Evolutionary conservation across 1,140 invertebrate species (phyloP).

Genomic region (Calliopsis andreniformis): DNA sequence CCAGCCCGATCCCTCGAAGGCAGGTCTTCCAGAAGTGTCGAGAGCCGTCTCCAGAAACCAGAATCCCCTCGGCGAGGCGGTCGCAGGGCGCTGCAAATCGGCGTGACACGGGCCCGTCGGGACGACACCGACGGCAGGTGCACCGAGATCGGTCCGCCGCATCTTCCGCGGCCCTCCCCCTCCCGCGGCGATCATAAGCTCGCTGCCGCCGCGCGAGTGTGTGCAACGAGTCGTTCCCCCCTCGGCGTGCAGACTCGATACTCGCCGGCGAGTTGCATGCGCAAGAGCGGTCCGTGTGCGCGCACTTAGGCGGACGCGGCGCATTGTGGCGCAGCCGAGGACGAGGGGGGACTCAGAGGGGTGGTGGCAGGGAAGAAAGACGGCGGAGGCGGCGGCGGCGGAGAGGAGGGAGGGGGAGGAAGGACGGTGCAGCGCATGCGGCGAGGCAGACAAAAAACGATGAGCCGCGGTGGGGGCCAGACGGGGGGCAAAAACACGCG

Average conservation of each 20-base stretch:
- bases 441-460: slow-evolving; percentile 77
- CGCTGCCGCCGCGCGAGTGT: slow-evolving; percentile 37
- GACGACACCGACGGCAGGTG: slow-evolving; percentile 60
- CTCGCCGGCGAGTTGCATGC: slow-evolving; percentile 42
- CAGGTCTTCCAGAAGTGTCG: too few species aligned
- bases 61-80: too few species aligned
- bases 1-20: too few species aligned
- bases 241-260: slow-evolving; percentile 49
- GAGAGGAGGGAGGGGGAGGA: slow-evolving; percentile 9
- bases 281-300: slow-evolving; percentile 14
- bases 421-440: slow-evolving; percentile 65
- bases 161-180: slow-evolving; percentile 47
- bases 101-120: slow-evolving; percentile 27
- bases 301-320: slow-evolving; percentile 33
- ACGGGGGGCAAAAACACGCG: slow-evolving; percentile 77
- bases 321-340: slow-evolving; percentile 44
- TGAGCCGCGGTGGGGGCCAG: slow-evolving; percentile 75
- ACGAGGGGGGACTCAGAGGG: too few species aligned
- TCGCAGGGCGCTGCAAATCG: slow-evolving; percentile 26
- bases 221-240: slow-evolving; percentile 50
- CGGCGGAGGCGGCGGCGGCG: slow-evolving; percentile 1
- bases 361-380: slow-evolving; percentile 37
- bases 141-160: slow-evolving; percentile 46
- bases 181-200: slow-evolving; percentile 49
- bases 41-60: too few species aligned